Evolutionary conservation across 2,888 invertebrate genomes (phyloP), one percentile per base, ranked within the genome.

Genomic region (Parochlus steinenii): DNA sequence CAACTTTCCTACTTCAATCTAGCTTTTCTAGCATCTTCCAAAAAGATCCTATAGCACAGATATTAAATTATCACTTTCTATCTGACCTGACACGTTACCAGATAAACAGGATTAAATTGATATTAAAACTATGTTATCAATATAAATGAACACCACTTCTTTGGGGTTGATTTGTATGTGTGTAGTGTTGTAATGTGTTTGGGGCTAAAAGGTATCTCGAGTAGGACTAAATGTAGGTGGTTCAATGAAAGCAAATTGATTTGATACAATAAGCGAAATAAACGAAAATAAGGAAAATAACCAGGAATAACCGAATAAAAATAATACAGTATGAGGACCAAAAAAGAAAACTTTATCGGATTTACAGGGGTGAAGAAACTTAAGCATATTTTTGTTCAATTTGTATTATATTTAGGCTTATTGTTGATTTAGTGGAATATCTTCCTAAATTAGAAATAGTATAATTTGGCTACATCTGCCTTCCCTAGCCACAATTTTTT

Each of bases 101-200:
- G 11, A 14, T n/a, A 34, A 33, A 34, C 28, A 15, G 29, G 34
- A 34, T 34, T 34, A 34, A 28, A 22, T 27, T 34, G 34, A 34
- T 34, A 34, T 34, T 34, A 34, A 34, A 34, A 34, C 34, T 28
- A 34, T 34, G 34, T 34, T 34, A 34, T 34, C 34, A 34, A 34
- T 34, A 34, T 34, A 34, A 34, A 34, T 34, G 28, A 34, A 29
- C 27, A 26, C 27, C 33, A 20, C 23, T 32, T 23, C 17, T 14
- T 8, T 33, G 19, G 23, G 17, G 14, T 22, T 8, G 6, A 7
- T 22, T 22, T 22, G 22, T 6, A 7, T 7, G 22, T 7, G 10
- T 7, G 7, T 22, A 22, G 10, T 22, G 22, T 8, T 25, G 25
- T 25, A 25, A 25, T 25, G 25, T 25, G 25, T 12, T 25, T 12